Evolutionary conservation across 2,797 vertebrate genomes (phyloP).

Genomic region (Falco berigora): DNA sequence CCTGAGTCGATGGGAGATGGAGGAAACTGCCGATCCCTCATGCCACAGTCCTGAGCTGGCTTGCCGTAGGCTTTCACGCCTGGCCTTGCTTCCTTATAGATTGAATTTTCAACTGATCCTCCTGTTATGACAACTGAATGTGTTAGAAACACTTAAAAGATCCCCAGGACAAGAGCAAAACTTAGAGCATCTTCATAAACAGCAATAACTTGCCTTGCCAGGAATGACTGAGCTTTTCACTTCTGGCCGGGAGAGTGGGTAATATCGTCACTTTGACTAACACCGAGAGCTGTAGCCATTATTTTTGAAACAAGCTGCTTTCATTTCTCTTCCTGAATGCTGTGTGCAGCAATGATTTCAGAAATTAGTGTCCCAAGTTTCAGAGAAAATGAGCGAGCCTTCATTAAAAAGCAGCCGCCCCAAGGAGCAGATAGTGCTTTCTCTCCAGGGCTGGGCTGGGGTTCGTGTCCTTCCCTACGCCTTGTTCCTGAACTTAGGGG

Average conservation of each 20-base stretch:
- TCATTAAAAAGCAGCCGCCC: not conserved
- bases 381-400: not conserved
- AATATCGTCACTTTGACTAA: not conserved
- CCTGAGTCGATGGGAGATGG: rapidly evolving
- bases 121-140: not conserved
- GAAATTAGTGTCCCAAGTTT: not conserved
- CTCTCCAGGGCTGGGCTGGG: not conserved
- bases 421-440: not conserved
- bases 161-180: not conserved
- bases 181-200: not conserved
- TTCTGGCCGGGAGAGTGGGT: not conserved
- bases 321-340: not conserved
- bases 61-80: not conserved
- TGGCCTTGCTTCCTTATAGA: not conserved
- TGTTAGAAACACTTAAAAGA: not conserved
- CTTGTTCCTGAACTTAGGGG: not conserved
- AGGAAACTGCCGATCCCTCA: not conserved
- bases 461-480: not conserved
- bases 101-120: not conserved
- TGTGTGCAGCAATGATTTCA: not conserved
- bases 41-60: not conserved
- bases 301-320: not conserved
- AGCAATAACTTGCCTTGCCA: not conserved
- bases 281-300: not conserved
- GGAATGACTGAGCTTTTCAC: not conserved